phyloP scores from a whole-genome alignment of 1,140 invertebrate species.

The Dufourea novaeangliae region DNA sequence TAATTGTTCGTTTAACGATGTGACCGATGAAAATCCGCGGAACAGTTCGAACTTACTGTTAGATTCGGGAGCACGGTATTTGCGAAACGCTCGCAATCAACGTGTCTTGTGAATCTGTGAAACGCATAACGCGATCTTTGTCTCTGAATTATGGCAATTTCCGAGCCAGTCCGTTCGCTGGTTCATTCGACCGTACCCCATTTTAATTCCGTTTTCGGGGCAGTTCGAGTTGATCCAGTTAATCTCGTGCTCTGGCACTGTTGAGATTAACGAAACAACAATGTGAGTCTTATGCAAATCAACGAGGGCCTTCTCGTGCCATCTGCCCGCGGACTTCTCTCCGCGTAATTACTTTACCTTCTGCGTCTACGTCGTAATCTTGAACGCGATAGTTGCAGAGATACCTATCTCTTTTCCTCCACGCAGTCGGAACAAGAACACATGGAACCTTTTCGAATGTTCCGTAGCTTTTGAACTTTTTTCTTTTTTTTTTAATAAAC shows the following conservation, averaged over 20 bases:
- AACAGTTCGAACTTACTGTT: too few species aligned
- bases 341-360: constrained; percentile 3
- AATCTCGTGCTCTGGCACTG: constrained; percentile 5
- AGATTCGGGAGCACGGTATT: too few species aligned
- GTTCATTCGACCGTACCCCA: not conserved
- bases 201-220: constrained; percentile 12
- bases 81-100: constrained; percentile 28
- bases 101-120: constrained; percentile 19
- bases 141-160: constrained; percentile 9
- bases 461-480: too few species aligned
- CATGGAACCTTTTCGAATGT: not conserved
- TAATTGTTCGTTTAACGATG: too few species aligned
- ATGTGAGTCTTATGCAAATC: constrained; percentile 27
- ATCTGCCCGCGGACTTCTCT: not conserved
- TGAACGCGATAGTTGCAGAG: not conserved
- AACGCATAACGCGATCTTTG: constrained; percentile 19
- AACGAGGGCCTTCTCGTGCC: not conserved
- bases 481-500: too few species aligned
- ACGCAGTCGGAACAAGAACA: too few species aligned
- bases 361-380: not conserved
- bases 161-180: too few species aligned
- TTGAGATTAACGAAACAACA: constrained; percentile 34
- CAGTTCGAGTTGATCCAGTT: constrained; percentile 1
- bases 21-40: too few species aligned
- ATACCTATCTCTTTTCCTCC: not conserved